Percentiles rank a stretch among this genome's conserved stretches.
These are phyloP conservation scores for Leptinotarsa tumamoca DNA, from an alignment of 2,888 invertebrate genomes.

Conservation along the genomic window DNA sequence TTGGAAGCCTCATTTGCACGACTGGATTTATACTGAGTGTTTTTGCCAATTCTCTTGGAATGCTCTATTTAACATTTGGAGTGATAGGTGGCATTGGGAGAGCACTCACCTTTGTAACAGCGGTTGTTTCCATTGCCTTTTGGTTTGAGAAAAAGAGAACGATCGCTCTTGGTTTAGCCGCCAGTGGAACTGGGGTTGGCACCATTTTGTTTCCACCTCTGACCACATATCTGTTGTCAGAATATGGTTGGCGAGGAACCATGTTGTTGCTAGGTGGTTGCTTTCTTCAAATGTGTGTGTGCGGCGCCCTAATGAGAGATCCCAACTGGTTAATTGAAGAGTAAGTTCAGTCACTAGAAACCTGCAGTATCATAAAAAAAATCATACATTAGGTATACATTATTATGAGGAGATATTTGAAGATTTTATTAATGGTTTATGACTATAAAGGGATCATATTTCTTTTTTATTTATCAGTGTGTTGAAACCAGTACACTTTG, in stretches of 20 bases:
- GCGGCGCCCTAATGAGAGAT: constrained; percentile 88
- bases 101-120: constrained; percentile 88
- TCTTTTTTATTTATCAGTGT: too few species aligned
- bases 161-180: constrained; percentile 87
- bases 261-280: constrained; percentile 85
- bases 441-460: too few species aligned
- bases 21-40: constrained; percentile 83
- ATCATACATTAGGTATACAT: too few species aligned
- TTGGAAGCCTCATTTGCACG: constrained; percentile 79
- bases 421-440: too few species aligned
- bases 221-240: constrained; percentile 81
- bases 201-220: constrained; percentile 90
- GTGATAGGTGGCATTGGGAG: constrained; percentile 87
- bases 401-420: too few species aligned
- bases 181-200: constrained; percentile 92
- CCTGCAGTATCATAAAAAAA: not conserved
- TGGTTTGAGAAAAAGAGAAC: constrained; percentile 92
- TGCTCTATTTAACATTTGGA: constrained; percentile 88
- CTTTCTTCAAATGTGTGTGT: constrained; percentile 85
- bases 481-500: too few species aligned
- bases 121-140: constrained; percentile 91
- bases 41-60: constrained; percentile 77
- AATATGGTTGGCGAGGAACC: constrained; percentile 87
- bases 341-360: constrained; percentile 32
- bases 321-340: constrained; percentile 85